Evolutionary conservation across 1,140 invertebrate species (phyloP).

Genomic region (Aphelinus certus): DNA sequence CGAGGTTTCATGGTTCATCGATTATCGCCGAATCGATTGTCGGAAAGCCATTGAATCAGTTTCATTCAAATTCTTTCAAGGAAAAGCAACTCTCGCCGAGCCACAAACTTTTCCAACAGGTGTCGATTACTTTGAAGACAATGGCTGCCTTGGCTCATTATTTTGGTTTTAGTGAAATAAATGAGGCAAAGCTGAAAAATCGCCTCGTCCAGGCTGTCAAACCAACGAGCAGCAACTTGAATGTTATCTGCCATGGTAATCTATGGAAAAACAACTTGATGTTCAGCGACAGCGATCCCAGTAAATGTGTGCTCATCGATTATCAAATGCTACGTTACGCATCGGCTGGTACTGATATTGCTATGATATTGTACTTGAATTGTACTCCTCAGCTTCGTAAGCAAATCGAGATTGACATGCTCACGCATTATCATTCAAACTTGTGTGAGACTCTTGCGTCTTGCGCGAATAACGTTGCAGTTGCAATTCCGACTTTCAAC

Average conservation of each 20-base stretch:
- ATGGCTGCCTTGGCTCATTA: not conserved
- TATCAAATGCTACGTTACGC: constrained; percentile 1
- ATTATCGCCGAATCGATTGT: not conserved
- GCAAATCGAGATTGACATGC: not conserved
- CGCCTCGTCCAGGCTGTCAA: not conserved
- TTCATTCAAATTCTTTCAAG: not conserved
- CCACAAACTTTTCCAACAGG: too few relatives aligned
- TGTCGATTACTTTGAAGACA: not conserved
- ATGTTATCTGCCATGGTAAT: constrained; percentile 10
- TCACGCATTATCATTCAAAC: not conserved
- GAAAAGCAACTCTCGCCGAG: not conserved
- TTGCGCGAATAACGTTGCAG: not conserved
- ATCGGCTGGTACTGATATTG: not conserved
- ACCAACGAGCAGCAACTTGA: not conserved
- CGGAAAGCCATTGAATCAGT: not conserved
- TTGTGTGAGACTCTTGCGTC: not conserved
- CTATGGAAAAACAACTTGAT: constrained; percentile 1
- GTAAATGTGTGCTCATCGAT: not conserved
- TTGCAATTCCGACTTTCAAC: not conserved
- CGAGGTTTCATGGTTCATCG: not conserved
- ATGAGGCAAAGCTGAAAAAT: not conserved
- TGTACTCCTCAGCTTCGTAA: not conserved
- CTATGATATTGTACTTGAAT: not conserved
- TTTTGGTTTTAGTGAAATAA: not conserved
- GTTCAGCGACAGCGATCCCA: not conserved